Evolutionary conservation across 2,797 vertebrate genomes (phyloP), one percentile per base, ranked within the genome.

Genomic region (Schizopygopsis pylzovi): DNA sequence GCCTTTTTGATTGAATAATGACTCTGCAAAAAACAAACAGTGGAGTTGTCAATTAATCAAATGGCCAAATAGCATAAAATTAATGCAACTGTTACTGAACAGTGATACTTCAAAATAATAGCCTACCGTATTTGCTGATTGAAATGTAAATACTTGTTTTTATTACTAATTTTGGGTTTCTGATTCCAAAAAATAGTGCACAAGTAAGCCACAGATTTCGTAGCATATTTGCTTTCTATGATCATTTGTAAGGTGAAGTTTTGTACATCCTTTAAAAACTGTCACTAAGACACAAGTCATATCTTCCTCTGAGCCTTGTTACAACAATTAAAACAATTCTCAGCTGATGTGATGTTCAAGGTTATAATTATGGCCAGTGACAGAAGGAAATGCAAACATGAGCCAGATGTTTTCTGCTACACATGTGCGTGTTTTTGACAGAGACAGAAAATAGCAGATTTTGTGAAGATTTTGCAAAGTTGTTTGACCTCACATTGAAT

Each of bases 1-100:
- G 98, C 97, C 92, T 99, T 99, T 94, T 98, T 99, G 92, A 99
- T 98, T 20, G 98, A 99, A 91, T 99, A 99, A 94, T 99, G 98
- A 92, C 98, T 99, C 98, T 99, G 94, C n/a, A 56, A 63, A 54
- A 70, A 37, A 85, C 18, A 56, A 15, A 43, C 1, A 85, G 7
- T 81, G 6, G 61, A 65, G 87, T 61, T 59, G 41, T 41, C 4
- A 49, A n/a, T 56, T 9, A 72, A 37, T 0, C 22, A 43, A 79
- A 25, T 11, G 4, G 28, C 11, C 10, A 71, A 33, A 79, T 33
- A 65, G 63, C 37, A 33, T 15, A n/a, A 7, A 68, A 49, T 49
- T 0, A 15, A 81, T 49, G 12, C 10, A 5, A 15, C 1, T 6
- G 41, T 41, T 41, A 41, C 41, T 43, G 6, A 9, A 67, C 25